phyloP scores from a whole-genome alignment of 2,797 vertebrate genomes.

The Novumbra hubbsi region DNA sequence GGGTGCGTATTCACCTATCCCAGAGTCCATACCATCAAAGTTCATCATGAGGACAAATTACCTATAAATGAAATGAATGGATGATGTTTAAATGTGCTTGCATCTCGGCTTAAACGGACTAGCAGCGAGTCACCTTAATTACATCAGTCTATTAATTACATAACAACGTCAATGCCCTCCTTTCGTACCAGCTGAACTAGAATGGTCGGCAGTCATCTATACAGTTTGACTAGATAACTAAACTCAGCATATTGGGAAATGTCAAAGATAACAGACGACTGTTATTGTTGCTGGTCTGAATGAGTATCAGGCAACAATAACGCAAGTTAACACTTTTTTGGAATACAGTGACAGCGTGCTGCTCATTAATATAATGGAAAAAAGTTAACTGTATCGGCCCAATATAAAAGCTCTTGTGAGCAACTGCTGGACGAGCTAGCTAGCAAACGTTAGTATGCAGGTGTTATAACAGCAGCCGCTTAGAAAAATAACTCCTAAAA shows the following conservation, averaged over 20 bases:
- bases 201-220: too few relatives aligned
- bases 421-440: neutral
- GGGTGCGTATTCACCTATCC: conserved; percentile 83
- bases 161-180: too few relatives aligned
- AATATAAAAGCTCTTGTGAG: neutral
- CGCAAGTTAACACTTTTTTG: too few relatives aligned
- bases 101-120: neutral
- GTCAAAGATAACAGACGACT: too few relatives aligned
- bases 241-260: too few relatives aligned
- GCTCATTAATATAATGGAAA: neutral
- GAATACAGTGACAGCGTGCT: neutral
- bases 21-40: conserved; percentile 87
- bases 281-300: too few relatives aligned
- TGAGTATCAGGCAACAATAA: too few relatives aligned
- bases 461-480: neutral
- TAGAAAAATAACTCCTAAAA: neutral
- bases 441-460: neutral
- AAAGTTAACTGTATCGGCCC: neutral
- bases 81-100: neutral
- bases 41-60: conserved; percentile 80
- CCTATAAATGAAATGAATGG: neutral
- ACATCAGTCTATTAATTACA: neutral
- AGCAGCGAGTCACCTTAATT: neutral
- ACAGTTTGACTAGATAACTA: too few relatives aligned
- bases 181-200: too few relatives aligned